phyloP scores from a whole-genome alignment of 2,888 invertebrate genomes.

The Syrista parreyssii region DNA sequence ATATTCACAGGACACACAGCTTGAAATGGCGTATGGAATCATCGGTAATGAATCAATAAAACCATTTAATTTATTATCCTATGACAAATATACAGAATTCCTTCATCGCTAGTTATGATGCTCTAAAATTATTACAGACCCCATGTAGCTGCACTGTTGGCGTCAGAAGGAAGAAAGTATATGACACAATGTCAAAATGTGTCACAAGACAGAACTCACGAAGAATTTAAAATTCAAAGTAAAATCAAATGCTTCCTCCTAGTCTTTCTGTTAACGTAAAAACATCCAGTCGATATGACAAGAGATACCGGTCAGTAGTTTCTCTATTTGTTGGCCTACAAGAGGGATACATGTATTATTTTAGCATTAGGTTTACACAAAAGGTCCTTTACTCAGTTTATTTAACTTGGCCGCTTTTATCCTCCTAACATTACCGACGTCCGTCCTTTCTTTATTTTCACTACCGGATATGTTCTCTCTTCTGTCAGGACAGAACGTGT shows the following conservation, averaged over 20 bases:
- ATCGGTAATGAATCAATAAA: neutral
- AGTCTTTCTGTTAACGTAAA: neutral
- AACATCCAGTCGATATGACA: neutral
- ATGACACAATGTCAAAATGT: neutral
- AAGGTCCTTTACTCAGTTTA: slow-evolving; percentile 45
- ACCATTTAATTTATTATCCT: neutral
- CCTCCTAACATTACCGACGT: slow-evolving; percentile 39
- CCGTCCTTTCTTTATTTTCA: slow-evolving; percentile 30
- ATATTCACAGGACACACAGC: neutral
- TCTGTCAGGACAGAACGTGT: neutral
- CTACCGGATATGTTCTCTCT: slow-evolving; percentile 12
- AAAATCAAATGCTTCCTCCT: neutral
- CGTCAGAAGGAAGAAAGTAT: neutral
- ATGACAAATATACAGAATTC: neutral
- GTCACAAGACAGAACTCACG: neutral
- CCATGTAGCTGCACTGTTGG: neutral
- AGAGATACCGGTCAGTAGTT: neutral
- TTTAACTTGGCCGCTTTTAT: slow-evolving; percentile 38
- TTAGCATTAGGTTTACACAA: slow-evolving; percentile 55
- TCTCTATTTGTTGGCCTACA: neutral
- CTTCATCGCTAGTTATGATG: neutral
- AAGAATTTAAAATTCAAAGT: neutral
- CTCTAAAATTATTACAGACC: neutral
- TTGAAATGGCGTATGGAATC: neutral
- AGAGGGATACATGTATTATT: slow-evolving; percentile 46